These are phyloP conservation scores for Cinara cedri DNA, from an alignment of 2,888 invertebrate species.

Conservation along the genomic window DNA sequence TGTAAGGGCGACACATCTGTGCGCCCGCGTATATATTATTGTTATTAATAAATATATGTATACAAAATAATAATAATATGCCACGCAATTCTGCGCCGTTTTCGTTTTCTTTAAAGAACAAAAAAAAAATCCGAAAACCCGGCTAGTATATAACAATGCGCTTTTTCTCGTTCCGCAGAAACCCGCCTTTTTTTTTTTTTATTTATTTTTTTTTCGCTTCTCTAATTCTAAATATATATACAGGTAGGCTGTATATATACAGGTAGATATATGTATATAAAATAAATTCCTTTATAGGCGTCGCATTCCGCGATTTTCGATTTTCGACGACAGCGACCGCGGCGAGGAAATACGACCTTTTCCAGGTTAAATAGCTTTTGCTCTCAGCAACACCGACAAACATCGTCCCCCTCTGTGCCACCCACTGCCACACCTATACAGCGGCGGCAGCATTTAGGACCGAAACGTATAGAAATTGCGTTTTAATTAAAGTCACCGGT, in stretches of 20 bases:
- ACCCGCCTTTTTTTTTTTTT: no score
- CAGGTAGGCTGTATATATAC: no score
- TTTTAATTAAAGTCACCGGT: slow-evolving; percentile 36
- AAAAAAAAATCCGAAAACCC: background rate
- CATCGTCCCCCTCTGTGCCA: background rate
- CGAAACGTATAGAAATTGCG: slow-evolving; percentile 10
- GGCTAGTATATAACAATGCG: no score
- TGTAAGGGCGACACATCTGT: slow-evolving; percentile 27
- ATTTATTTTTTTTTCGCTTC: no score
- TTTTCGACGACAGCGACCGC: no score
- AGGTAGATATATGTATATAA: no score
- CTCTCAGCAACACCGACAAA: slow-evolving; percentile 5
- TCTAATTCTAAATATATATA: no score
- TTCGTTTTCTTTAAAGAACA: background rate
- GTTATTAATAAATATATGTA: slow-evolving; percentile 35
- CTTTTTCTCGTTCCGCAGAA: no score
- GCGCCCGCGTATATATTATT: slow-evolving; percentile 1
- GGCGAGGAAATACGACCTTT: slow-evolving; percentile 17
- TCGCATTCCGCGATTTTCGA: slow-evolving; percentile 9
- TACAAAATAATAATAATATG: background rate
- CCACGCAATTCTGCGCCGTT: background rate
- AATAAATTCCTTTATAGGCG: background rate
- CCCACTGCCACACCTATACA: background rate
- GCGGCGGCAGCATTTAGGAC: background rate
- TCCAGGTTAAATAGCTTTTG: slow-evolving; percentile 29